Base-by-base conservation (phyloP, 2,888 invertebrate genomes). In the Nezara viridula region DNA sequence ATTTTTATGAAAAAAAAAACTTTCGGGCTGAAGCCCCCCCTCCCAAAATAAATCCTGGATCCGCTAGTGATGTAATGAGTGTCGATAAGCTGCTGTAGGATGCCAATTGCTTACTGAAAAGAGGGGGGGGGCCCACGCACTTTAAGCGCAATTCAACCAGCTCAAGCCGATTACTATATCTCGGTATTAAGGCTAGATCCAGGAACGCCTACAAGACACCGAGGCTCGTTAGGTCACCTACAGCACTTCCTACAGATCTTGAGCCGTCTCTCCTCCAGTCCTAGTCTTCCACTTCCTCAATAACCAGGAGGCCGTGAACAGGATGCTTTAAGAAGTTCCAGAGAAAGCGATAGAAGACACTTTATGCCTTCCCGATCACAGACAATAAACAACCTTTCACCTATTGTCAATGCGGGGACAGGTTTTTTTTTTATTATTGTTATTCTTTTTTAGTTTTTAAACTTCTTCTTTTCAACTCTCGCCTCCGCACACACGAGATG, bases 291-390 rank as follows among this genome's bases (percentile, higher is more conserved):
- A 21, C 66, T 32, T 73, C 66, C 66, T 73, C 66, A 37, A 73
- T 73, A 73, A 37, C 37, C 66, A 73, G 37, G 66, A 37, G 21
- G 66, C 66, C 66, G 66, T 73, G 66, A 73, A 73, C 1, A 32
- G 66, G 66, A 66, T 73, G 66, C 66, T 73, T 73, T 2, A 73
- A 73, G 66, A 73, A 73, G 66, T 73, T 37, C 1, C 19, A 32
- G 66, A 73, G 66, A 73, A 73, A 73, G 66, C 66, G 32, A 73
- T 32, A 73, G 66, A 37, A 19, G 66, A 73, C 66, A 73, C 66
- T 73, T 73, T 73, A 73, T 73, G 66, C 66, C 66, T 73, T 73
- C 66, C 32, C 66, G 66, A 73, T 73, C 66, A 73, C 32, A 73
- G 66, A 73, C 66, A 73, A 73, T 73, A 73, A 73, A 19, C 66